These are phyloP conservation scores for Clunio marinus DNA, from an alignment of 2,888 invertebrate genomes.

Conservation along the genomic window DNA sequence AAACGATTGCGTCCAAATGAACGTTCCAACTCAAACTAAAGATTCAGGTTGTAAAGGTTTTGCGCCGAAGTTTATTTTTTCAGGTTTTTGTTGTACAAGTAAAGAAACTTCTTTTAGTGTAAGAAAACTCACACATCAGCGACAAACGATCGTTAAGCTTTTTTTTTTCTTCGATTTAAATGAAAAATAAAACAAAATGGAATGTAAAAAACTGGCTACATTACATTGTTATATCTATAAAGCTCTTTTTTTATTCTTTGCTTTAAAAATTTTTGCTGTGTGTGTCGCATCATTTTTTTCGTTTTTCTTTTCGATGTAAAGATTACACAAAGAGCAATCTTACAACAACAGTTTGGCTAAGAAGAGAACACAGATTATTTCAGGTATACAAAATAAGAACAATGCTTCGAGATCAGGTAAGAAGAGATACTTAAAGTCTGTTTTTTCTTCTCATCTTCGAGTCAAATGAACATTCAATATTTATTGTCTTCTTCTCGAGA, in stretches of 20 bases:
- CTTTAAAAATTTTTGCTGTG: not conserved
- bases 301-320: not conserved
- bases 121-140: not conserved
- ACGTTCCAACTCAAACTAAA: conserved; percentile 33
- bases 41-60: conserved; percentile 36
- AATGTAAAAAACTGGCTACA: conserved; percentile 14
- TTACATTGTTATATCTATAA: not conserved
- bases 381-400: conserved; percentile 30
- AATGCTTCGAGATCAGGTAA: conserved; percentile 35
- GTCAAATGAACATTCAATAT: conserved; percentile 29
- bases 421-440: conserved; percentile 31
- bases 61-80: conserved; percentile 26
- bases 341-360: not conserved
- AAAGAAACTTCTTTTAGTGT: not conserved
- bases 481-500: conserved; percentile 3
- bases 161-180: no score
- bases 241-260: not conserved
- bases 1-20: conserved; percentile 28
- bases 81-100: conserved; percentile 30
- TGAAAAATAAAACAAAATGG: conserved; percentile 35
- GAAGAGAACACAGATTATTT: conserved; percentile 24
- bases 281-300: not conserved
- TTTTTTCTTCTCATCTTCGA: conserved; percentile 13
- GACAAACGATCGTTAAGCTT: not conserved
- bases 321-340: conserved; percentile 13